phyloP scores from a whole-genome alignment of 2,797 vertebrate species.

The Paguma larvata region DNA sequence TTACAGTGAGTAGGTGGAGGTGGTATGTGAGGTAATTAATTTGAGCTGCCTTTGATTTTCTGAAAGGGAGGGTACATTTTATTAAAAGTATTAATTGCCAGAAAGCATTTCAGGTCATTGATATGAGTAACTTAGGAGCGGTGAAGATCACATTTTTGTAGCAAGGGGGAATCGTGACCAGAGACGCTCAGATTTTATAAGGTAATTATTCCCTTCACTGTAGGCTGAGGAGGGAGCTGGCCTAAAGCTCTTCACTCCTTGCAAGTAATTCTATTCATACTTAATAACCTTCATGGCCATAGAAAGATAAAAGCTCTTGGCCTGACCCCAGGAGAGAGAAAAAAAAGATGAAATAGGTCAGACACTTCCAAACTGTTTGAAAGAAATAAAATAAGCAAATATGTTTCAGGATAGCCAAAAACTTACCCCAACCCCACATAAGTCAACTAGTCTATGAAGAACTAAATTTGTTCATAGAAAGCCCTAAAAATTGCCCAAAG shows the following conservation, averaged over 20 bases:
- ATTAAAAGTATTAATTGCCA: conserved; percentile 1
- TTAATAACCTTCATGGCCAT: neutral
- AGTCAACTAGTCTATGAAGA: neutral
- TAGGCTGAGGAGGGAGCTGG: neutral
- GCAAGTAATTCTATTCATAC: neutral
- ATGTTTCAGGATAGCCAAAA: neutral
- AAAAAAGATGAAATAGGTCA: neutral
- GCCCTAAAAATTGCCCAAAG: neutral
- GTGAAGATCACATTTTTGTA: neutral
- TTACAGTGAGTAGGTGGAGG: neutral
- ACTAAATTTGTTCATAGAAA: neutral
- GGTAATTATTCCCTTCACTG: neutral
- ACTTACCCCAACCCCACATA: neutral
- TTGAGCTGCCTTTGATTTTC: conserved; percentile 22
- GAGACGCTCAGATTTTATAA: neutral
- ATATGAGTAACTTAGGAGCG: neutral
- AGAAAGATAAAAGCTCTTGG: neutral
- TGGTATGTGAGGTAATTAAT: neutral
- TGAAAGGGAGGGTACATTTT: neutral
- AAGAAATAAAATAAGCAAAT: neutral
- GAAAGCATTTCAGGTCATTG: neutral
- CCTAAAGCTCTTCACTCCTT: neutral
- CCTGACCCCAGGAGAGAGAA: neutral
- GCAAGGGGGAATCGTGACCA: neutral
- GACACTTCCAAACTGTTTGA: neutral